Percentiles rank a stretch among this genome's conserved stretches.
Evolutionary conservation across 1,140 invertebrate species (phyloP).

Genomic region (Eurosta solidaginis): DNA sequence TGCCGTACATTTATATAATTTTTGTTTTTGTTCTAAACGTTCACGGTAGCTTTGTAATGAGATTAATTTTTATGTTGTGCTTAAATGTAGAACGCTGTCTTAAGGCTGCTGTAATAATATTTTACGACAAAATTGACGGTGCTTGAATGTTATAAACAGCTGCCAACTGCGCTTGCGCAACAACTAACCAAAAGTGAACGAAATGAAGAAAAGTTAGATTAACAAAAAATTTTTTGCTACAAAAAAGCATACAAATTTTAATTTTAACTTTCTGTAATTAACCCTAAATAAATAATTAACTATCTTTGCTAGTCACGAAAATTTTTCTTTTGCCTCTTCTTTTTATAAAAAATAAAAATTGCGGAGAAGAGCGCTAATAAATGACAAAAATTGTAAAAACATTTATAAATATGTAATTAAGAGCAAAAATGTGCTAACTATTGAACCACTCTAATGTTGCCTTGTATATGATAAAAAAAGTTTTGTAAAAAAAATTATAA

Average conservation of each 20-base stretch:
- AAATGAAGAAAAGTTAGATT: not conserved
- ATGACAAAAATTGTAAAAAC: conserved; percentile 5
- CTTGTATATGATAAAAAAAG: conserved; percentile 17
- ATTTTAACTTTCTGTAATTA: conserved; percentile 1
- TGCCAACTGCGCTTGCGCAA: not conserved
- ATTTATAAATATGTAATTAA: not conserved
- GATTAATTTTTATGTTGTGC: not conserved
- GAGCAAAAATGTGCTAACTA: not conserved
- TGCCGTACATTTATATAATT: no score
- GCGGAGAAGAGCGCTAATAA: not conserved
- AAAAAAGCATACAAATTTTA: not conserved
- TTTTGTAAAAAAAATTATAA: not conserved
- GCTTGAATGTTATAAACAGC: not conserved
- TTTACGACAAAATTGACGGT: not conserved
- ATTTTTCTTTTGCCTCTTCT: not conserved
- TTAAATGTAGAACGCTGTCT: not conserved
- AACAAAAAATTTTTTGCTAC: not conserved
- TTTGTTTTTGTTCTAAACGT: not conserved
- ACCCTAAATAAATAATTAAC: not conserved
- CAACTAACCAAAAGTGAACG: conserved; percentile 6
- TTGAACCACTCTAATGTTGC: conserved; percentile 8
- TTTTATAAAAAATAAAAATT: not conserved
- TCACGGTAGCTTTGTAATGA: not conserved
- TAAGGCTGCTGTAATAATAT: not conserved
- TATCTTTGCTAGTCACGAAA: conserved; percentile 25